Conservation (phyloP, 2,797 vertebrate genomes). For the Cuculus canorus region DNA sequence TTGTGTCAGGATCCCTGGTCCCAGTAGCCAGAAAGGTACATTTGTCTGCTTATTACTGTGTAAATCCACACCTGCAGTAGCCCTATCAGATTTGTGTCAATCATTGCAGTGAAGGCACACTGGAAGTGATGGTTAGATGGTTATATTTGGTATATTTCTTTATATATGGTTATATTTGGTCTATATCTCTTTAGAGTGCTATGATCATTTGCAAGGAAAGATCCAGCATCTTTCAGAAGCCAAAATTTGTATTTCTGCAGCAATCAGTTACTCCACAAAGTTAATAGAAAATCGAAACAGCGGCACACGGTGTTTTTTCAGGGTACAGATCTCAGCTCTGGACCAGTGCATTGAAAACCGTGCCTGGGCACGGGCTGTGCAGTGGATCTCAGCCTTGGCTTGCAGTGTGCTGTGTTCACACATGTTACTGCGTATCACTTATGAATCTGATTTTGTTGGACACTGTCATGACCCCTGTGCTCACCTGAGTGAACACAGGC, state of each 20-base stretch:
- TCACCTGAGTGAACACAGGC: constrained; percentile 38
- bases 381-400: not conserved
- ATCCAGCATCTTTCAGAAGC: not conserved
- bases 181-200: not conserved
- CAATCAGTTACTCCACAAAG: not conserved
- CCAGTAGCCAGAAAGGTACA: not conserved
- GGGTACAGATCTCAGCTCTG: not conserved
- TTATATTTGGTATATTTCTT: not conserved
- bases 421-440: fast-evolving
- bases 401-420: not conserved
- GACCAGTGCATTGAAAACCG: not conserved
- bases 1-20: not conserved
- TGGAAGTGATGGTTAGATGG: not conserved
- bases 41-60: not conserved
- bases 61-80: not conserved
- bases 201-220: not conserved
- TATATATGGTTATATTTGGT: not conserved
- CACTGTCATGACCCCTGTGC: not conserved
- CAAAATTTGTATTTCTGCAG: not conserved
- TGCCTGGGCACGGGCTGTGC: not conserved
- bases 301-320: not conserved
- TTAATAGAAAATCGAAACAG: not conserved
- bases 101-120: not conserved
- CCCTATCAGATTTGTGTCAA: not conserved
- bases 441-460: not conserved